Evolutionary conservation across 1,140 invertebrate species (phyloP).

Genomic region (Drosophila ambigua): DNA sequence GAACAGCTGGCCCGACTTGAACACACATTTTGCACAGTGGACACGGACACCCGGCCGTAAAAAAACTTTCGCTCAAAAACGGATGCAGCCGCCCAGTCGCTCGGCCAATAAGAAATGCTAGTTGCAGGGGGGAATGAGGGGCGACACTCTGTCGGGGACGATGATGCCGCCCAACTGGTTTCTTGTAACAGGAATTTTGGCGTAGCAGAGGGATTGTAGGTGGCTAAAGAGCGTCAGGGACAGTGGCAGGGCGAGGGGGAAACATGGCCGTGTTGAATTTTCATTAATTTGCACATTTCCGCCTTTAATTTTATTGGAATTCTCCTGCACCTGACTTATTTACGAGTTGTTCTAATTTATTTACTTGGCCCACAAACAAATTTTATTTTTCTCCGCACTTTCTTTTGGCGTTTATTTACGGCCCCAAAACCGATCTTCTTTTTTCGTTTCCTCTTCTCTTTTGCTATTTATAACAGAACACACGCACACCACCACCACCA

Average conservation of each 20-base stretch:
- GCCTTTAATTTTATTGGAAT: slow-evolving; percentile 22
- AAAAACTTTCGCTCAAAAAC: slow-evolving; percentile 78
- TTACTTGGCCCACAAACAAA: slow-evolving; percentile 69
- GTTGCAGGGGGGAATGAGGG: not conserved
- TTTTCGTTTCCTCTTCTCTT: slow-evolving; percentile 34
- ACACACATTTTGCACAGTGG: slow-evolving; percentile 61
- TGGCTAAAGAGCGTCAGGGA: not conserved
- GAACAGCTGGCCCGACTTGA: slow-evolving; percentile 69
- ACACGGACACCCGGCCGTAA: slow-evolving; percentile 36
- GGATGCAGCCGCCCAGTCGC: slow-evolving; percentile 49
- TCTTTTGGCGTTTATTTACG: slow-evolving; percentile 67
- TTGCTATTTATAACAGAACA: slow-evolving; percentile 73
- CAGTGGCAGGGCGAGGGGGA: not conserved
- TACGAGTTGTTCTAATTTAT: slow-evolving; percentile 72
- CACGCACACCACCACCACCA: slow-evolving; percentile 50
- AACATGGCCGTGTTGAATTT: slow-evolving; percentile 34
- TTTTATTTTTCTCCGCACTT: slow-evolving; percentile 70
- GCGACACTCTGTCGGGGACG: not conserved
- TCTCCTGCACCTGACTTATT: slow-evolving; percentile 47
- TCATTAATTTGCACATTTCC: slow-evolving; percentile 56
- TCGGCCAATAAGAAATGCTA: slow-evolving; percentile 23
- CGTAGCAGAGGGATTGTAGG: slow-evolving; percentile 1
- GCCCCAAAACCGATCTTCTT: slow-evolving; percentile 66
- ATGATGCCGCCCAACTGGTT: slow-evolving; percentile 56
- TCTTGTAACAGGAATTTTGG: slow-evolving; percentile 67